phyloP scores from a whole-genome alignment of 2,888 invertebrate species.

The Rotaria macrura region DNA sequence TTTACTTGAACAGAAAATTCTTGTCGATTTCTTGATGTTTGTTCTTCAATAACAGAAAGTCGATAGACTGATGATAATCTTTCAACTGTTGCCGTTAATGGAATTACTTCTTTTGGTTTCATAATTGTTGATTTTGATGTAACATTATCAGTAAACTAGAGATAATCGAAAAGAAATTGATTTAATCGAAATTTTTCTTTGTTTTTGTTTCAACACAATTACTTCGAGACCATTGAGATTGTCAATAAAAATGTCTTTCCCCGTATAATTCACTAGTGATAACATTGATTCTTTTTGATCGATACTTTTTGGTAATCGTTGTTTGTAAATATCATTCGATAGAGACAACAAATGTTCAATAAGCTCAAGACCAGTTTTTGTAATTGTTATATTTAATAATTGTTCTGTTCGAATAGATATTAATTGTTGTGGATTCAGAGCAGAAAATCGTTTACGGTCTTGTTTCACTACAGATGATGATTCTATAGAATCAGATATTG shows the following conservation, averaged over 20 bases:
- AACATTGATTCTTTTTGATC: background rate
- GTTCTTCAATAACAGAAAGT: background rate
- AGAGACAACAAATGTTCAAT: background rate
- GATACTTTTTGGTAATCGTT: background rate
- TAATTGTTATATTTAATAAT: constrained; percentile 1
- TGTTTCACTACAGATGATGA: background rate
- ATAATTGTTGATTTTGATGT: background rate
- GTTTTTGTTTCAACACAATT: background rate
- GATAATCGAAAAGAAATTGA: background rate
- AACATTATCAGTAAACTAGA: background rate
- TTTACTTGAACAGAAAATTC: background rate
- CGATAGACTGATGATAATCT: background rate
- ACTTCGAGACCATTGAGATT: background rate
- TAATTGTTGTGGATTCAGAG: background rate
- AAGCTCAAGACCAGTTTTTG: background rate
- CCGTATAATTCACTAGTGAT: background rate
- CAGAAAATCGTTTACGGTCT: background rate
- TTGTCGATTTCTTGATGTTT: background rate
- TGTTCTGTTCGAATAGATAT: background rate
- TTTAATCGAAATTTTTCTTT: background rate
- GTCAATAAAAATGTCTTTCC: background rate
- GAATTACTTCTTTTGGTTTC: background rate
- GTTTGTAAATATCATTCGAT: background rate
- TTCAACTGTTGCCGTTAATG: background rate
- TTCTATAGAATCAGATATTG: background rate